Base-by-base conservation (phyloP, 2,113 vertebrate genomes). In the Bubo scandiacus region DNA sequence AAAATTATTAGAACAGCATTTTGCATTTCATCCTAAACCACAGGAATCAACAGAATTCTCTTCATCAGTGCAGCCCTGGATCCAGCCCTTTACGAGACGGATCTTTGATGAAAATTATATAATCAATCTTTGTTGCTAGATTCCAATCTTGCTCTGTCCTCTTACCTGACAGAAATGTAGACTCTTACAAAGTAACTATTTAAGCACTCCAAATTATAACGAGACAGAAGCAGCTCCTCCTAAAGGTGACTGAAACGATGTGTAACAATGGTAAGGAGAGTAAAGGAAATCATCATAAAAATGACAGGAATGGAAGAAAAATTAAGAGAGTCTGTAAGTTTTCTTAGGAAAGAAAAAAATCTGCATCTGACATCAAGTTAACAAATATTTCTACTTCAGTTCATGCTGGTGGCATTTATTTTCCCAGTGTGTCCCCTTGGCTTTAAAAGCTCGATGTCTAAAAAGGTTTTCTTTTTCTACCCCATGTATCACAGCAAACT, bases 341-440 rank as follows among this genome's bases (percentile, higher is more conserved):
- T 86, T 81, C 77, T 68, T 75, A 66, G 34, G 15, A 81, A 78
- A 58, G 17, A 58, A 51, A 80, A 91, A 54, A 75, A 91, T 40
- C 30, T 57, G 22, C 23, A 15, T 40, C 49, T 90, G 84, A 71
- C 81, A 92, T 59, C 57, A 94, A 94, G 59, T 81, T 91, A 95
- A 78, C 79, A 95, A 94, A 87, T 96, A 96, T 51, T 96, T 95
- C 66, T 84, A 91, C 62, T 92, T 74, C 63, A 89, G 47, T 86
- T 91, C 90, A 89, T 38, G 90, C 71, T 94, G 90, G 34, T 83
- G 74, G 74, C 67, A 94, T 95, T 96, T 94, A 87, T 96, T 94
- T 93, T 95, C 86, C 36, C 82, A 88, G 86, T 81, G 77, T 73
- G 85, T 68, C 22, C 52, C 36, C 47, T 81, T 89, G 42, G 65